A percentile compares a stretch with the other conserved stretches of the same genome.
phyloP scores from a whole-genome alignment of 2,797 vertebrate genomes.

The Acipenser ruthenus region DNA sequence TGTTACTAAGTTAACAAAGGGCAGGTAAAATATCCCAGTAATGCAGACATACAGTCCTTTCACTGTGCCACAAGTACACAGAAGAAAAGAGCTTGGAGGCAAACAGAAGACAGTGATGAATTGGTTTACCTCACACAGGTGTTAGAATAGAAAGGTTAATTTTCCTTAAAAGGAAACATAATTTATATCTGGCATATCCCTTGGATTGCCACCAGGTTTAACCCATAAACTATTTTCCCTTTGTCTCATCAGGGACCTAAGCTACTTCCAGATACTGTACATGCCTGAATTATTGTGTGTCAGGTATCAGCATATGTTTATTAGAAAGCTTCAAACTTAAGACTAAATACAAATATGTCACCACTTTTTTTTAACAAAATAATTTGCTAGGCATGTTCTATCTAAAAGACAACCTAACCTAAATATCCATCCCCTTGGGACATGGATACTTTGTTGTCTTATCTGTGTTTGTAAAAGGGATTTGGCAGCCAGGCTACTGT shows the following conservation, averaged over 20 bases:
- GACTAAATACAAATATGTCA: background rate
- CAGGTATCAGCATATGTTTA: no score
- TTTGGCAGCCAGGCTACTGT: conserved; percentile 49
- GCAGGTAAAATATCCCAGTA: conserved; percentile 48
- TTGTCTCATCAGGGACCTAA: no score
- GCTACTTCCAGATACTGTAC: no score
- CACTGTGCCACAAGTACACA: conserved; percentile 41
- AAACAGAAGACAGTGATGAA: conserved; percentile 45
- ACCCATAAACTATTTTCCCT: no score
- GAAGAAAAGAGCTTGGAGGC: conserved; percentile 40
- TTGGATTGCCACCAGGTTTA: no score
- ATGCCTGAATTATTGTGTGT: no score
- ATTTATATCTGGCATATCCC: conserved; percentile 27
- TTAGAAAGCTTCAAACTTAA: no score
- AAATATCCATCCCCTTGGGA: conserved; percentile 29
- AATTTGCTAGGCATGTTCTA: conserved; percentile 62
- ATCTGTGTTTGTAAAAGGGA: conserved; percentile 60
- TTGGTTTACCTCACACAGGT: conserved; percentile 43
- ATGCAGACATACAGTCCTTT: conserved; percentile 35
- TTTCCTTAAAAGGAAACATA: background rate
- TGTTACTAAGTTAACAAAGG: conserved; percentile 61
- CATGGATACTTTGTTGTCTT: conserved; percentile 41
- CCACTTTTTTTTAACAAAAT: conserved; percentile 36
- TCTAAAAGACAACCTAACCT: conserved; percentile 41
- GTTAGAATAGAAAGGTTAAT: conserved; percentile 22